Percentiles rank a stretch among this genome's conserved stretches.
phyloP scores from a whole-genome alignment of 37 sponge, comb jelly and placozoan genomes.

The Tethya wilhelma region DNA sequence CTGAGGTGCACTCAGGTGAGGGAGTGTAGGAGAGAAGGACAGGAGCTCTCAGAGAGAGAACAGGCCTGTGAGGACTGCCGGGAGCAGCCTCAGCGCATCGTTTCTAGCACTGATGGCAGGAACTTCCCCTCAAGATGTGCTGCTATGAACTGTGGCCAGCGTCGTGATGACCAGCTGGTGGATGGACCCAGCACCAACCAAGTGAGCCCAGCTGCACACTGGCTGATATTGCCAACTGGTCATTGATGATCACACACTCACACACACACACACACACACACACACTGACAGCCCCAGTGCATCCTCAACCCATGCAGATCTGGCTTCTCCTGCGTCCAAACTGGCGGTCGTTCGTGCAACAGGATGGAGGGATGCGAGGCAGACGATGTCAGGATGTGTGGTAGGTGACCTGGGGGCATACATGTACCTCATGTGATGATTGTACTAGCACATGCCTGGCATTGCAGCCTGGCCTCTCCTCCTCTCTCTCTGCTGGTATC shows the following conservation, averaged over 20 bases:
- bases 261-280: too few relatives aligned
- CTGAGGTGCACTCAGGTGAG: conserved; percentile 16
- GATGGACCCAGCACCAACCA: conserved; percentile 10
- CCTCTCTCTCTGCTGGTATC: too few relatives aligned
- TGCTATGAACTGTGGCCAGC: conserved; percentile 20
- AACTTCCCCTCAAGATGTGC: conserved; percentile 30
- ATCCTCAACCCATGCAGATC: conserved; percentile 10
- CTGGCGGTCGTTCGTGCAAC: conserved; percentile 16
- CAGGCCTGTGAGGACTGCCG: conserved; percentile 1
- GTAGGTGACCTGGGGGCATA: conserved; percentile 24
- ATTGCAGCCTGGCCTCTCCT: too few relatives aligned
- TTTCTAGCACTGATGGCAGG: conserved; percentile 29
- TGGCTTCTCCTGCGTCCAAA: conserved; percentile 2
- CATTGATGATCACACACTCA: too few relatives aligned
- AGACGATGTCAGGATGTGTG: conserved; percentile 15
- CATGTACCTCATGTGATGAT: too few relatives aligned
- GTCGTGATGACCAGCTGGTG: background rate
- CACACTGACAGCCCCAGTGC: conserved; percentile 27
- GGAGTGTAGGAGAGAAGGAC: background rate
- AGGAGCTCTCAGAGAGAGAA: background rate
- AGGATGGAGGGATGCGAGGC: conserved; percentile 2
- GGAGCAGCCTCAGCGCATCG: background rate
- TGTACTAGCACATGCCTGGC: too few relatives aligned
- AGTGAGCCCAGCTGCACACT: background rate
- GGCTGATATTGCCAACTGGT: too few relatives aligned